Evolutionary conservation across 2,888 invertebrate species (phyloP).

Genomic region (Dione vanillae): DNA sequence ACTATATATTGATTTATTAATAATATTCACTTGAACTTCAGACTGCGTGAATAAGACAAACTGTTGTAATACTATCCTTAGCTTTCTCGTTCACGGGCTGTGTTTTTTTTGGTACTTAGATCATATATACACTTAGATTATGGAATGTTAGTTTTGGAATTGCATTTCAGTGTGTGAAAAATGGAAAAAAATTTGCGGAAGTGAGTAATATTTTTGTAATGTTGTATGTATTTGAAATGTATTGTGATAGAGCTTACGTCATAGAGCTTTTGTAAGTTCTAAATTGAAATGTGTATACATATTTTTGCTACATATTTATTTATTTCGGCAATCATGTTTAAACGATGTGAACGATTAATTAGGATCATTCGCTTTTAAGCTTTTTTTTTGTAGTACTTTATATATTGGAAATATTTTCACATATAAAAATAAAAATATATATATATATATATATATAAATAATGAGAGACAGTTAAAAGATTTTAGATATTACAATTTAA

Average conservation of each 20-base stretch:
- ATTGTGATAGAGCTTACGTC: constrained; percentile 58
- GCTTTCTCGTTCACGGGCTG: constrained; percentile 45
- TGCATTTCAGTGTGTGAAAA: constrained; percentile 83
- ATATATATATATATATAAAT: not conserved
- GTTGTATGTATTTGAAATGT: constrained; percentile 57
- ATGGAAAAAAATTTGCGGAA: constrained; percentile 82
- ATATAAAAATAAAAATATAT: not conserved
- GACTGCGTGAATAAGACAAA: constrained; percentile 32
- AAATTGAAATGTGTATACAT: constrained; percentile 34
- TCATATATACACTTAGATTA: constrained; percentile 55
- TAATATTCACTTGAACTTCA: constrained; percentile 12
- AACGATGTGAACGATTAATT: constrained; percentile 11
- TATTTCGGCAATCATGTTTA: constrained; percentile 31
- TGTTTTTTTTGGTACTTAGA: constrained; percentile 48
- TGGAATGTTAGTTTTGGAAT: constrained; percentile 80
- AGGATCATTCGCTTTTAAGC: constrained; percentile 33
- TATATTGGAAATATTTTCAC: not conserved
- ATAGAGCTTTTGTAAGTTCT: constrained; percentile 51
- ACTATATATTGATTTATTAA: constrained; percentile 11
- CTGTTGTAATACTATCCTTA: constrained; percentile 31
- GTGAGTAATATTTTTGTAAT: constrained; percentile 77
- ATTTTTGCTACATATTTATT: constrained; percentile 31
- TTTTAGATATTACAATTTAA: constrained; percentile 21
- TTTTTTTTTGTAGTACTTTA: constrained; percentile 19
- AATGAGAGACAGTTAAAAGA: constrained; percentile 5